Evolutionary conservation across 2,113 vertebrate genomes (phyloP), one percentile per base, ranked within the genome.

Genomic region (Sarotherodon lohbergeri): DNA sequence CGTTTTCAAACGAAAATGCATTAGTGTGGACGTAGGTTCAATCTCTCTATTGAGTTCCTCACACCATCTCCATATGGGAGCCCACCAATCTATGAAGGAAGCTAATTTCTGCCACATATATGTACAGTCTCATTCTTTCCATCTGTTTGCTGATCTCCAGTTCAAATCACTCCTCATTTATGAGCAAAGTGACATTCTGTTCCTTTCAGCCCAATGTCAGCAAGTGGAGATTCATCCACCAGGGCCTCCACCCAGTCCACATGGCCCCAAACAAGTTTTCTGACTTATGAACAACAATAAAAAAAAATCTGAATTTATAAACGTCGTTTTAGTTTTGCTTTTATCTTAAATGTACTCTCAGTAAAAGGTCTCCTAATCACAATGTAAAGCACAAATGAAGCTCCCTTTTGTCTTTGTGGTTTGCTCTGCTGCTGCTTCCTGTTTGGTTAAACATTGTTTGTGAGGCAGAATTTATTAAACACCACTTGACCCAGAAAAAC

Each of bases 111-210:
- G 29, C 29, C 29, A 34, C 9, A 3, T 34, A 34, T 61, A 61
- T 34, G 0, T 16, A 19, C 29, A 61, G 57, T 0, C 57, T 63
- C 9, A 0, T 5, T 63, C 16, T 34, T 34, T 63, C 29, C 0
- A 0, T 1, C 16, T 61, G 2, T 61, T 10, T 61, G 29, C 16
- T 61, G 57, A 19, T 1, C 57, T 61, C 57, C 57, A 63, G 29
- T 63, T 63, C 16, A 34, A 11, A 6, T 63, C 29, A 2, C 14
- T 32, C 56, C 56, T 61, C 29, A 3, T 63, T 63, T 3, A 63
- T 63, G 59, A 34, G 16, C 16, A 4, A 63, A 63, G 29, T 6
- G 29, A 63, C 9, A 34, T 34, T 63, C 29, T 4, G 0, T 34
- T 5, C 16, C 29, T 34, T 63, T 63, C 16, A 63, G 16, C 59